Base-by-base conservation (phyloP, 2,113 vertebrate species). In the Ornithorhynchus anatinus region DNA sequence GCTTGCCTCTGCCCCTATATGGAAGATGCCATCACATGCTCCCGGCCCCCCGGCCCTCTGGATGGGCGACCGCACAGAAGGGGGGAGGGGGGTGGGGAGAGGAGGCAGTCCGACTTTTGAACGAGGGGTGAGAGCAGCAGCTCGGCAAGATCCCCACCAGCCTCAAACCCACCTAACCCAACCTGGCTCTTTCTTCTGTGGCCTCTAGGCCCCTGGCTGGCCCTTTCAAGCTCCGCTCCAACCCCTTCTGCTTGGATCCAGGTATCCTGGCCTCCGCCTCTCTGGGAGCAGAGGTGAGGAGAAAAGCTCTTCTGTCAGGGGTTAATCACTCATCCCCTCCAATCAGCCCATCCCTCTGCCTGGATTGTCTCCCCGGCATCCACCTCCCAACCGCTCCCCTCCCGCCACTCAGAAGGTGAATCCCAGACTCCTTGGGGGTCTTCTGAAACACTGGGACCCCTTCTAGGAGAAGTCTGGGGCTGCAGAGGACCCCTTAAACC, bases 11-110 rank as follows among this genome's bases (percentile, higher is more conserved):
- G 86, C 89, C 89, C 88, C 84, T 88, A 87, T 83, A 87, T 86
- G 89, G 86, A 82, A 88, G 80, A 77, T 71, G 44, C 79, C 84
- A 88, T 89, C 88, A 88, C 86, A 90, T 90, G 90, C 88, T 85
- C 74, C 22, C 3, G 58, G 0, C 81, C 88, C 88, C 84, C 83
- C 81, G 85, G 89, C 81, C 71, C 89, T 82, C 84, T 50, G 87
- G 80, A 84, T 19, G 33, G 61, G 32, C 87, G 85, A 85, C 15
- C 1, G 74, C 80, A 67, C 56, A 43, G 62, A 75, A 67, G 66
- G 47, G 17, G 40, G 69, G 64, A 63, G 52, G 13, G 19, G 59
- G 51, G 38, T 38, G 31, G 27, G 44, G 58, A 39, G 11, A 35
- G 29, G 42, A 77, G 75, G 74, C 39, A 57, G 70, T 33, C 56